Evolutionary conservation across 2,888 invertebrate genomes (phyloP).

Genomic region (Microctonus aethiopoides): DNA sequence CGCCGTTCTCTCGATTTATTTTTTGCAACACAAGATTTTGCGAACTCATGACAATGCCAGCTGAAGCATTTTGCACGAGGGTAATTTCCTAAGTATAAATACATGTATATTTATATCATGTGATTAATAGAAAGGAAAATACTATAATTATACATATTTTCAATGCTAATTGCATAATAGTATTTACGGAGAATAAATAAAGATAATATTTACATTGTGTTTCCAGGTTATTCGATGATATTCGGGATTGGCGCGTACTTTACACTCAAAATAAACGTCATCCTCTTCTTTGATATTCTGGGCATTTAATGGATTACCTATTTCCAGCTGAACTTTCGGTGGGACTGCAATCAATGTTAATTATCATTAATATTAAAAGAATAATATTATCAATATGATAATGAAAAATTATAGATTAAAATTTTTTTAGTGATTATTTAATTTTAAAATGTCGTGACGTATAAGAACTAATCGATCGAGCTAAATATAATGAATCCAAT

Average conservation of each 20-base stretch:
- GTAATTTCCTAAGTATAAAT: slow-evolving; percentile 73
- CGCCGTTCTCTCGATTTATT: slow-evolving; percentile 84
- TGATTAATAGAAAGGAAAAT: slow-evolving; percentile 11
- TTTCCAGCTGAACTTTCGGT: slow-evolving; percentile 77
- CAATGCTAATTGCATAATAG: not conserved
- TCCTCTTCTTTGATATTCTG: slow-evolving; percentile 84
- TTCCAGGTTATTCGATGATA: slow-evolving; percentile 82
- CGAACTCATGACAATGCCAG: slow-evolving; percentile 88
- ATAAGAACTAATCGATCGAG: not conserved
- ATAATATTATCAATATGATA: not conserved
- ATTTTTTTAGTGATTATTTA: not conserved
- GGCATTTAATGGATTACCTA: slow-evolving; percentile 80
- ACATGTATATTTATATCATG: slow-evolving; percentile 16
- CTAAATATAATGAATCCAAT: too few species aligned
- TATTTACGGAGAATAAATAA: too few species aligned
- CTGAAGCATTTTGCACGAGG: slow-evolving; percentile 84
- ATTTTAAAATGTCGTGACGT: not conserved
- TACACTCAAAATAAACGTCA: slow-evolving; percentile 84
- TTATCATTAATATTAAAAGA: slow-evolving; percentile 2
- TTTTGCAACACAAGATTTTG: slow-evolving; percentile 88
- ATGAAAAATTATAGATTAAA: not conserved
- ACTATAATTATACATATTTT: slow-evolving; percentile 6
- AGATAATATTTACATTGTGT: slow-evolving; percentile 75
- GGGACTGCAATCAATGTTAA: slow-evolving; percentile 70
- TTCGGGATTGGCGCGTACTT: slow-evolving; percentile 80